Percentiles rank a stretch among this genome's conserved stretches.
These are phyloP conservation scores for Novumbra hubbsi DNA, from an alignment of 2,797 vertebrate genomes.

Conservation along the genomic window DNA sequence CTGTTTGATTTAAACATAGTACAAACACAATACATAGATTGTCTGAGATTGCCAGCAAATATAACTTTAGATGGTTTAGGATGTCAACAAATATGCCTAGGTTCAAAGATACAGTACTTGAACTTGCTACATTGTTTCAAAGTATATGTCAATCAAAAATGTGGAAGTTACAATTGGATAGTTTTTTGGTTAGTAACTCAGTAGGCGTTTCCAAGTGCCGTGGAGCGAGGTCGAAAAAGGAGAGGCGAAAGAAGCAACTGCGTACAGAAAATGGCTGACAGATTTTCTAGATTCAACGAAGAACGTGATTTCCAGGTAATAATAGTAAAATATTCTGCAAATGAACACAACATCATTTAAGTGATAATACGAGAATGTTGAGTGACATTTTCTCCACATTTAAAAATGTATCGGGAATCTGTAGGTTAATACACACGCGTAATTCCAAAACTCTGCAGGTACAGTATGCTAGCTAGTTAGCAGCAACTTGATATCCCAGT, in stretches of 20 bases:
- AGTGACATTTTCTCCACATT: background rate
- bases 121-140: background rate
- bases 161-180: conserved; percentile 6
- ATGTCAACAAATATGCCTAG: background rate
- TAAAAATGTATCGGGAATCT: background rate
- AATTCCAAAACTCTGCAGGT: conserved; percentile 7
- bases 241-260: conserved; percentile 50
- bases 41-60: background rate
- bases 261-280: conserved; percentile 95
- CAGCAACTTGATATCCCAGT: conserved; percentile 22
- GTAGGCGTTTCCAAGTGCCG: background rate
- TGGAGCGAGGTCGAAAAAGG: background rate
- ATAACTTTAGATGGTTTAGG: background rate
- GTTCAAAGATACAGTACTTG: background rate
- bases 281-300: conserved; percentile 98
- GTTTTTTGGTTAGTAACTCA: background rate
- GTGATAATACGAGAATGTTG: background rate
- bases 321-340: background rate
- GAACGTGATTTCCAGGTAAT: conserved; percentile 98
- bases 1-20: background rate
- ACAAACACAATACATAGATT: background rate
- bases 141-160: background rate
- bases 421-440: background rate
- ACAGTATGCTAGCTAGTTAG: conserved; percentile 63
- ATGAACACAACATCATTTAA: background rate